Conservation (phyloP, 2,888 invertebrate species). For the Scaptomyza tumidula region DNA sequence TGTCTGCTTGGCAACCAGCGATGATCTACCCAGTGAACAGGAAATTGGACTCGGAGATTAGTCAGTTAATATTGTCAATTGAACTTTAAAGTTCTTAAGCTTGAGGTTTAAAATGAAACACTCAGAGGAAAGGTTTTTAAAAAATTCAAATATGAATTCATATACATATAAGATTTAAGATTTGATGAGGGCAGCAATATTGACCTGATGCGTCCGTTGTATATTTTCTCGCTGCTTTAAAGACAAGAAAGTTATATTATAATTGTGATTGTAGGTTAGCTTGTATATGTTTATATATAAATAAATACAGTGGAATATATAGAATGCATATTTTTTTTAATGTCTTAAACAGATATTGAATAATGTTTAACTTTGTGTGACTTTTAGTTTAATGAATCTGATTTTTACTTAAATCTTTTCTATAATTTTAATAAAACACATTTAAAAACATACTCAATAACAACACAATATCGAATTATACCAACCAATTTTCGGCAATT, state of each 20-base stretch:
- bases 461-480: background rate
- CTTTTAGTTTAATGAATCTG: too few relatives aligned
- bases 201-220: background rate
- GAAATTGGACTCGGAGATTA: conserved; percentile 56
- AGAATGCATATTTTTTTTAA: background rate
- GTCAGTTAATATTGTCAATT: background rate
- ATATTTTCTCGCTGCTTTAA: background rate
- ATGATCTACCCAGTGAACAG: conserved; percentile 54
- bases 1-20: conserved; percentile 63
- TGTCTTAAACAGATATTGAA: too few relatives aligned
- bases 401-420: too few relatives aligned
- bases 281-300: background rate
- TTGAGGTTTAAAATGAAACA: background rate
- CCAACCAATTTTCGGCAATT: background rate
- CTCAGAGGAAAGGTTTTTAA: background rate
- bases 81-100: background rate
- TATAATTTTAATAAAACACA: too few relatives aligned
- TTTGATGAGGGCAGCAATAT: background rate
- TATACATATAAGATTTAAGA: background rate
- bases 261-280: background rate
- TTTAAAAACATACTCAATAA: too few relatives aligned
- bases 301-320: background rate
- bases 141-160: background rate
- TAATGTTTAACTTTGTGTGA: too few relatives aligned
- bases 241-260: background rate